Base-by-base conservation (phyloP, 2,113 vertebrate species). In the Dromaius novaehollandiae region DNA sequence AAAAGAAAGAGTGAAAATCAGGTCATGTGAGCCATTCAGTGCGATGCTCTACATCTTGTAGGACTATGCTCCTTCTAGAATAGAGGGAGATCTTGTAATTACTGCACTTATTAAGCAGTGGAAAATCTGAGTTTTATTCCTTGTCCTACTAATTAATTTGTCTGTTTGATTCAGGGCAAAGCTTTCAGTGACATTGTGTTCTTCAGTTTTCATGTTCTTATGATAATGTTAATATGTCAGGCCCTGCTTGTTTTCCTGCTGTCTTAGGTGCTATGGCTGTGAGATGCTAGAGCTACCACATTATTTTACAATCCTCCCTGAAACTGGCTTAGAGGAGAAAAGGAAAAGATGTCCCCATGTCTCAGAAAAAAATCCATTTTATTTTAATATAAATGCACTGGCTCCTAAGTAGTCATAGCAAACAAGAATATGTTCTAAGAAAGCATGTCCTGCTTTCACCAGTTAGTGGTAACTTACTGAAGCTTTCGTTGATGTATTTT, bases 1-100 rank as follows among this genome's bases (percentile, higher is more conserved):
- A 73, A 95, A 95, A 76, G 14, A 16, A 92, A 89, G 48, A 51
- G 25, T 78, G 51, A 89, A 90, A 96, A 95, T 64, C 69, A 82
- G 65, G 53, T 76, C 3, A 0, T 70, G 20, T 77, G 38, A 82
- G 32, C 36, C 66, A 60, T 74, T 94, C 76, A 60, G 5, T 25
- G 38, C 66, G 34, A 50, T 77, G 63, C 6, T 63, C 66, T 88
- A 80, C 13, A 88, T 96, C 83, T 88, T 89, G 3, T 19, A 75
- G 55, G 34, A 44, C 21, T 48, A 4, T 69, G 32, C 26, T 80
- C 28, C 76, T 85, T 82, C 30, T 8, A 53, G 46, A 65, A 65
- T 69, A 65, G 89, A 81, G 19, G n/a, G 83, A 68, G 19, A 20
- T 25, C 10, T 56, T 36, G 5, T 25, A 84, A 44, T 74, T 78